phyloP scores from a whole-genome alignment of 2,888 invertebrate species.

The Smittia sp. region DNA sequence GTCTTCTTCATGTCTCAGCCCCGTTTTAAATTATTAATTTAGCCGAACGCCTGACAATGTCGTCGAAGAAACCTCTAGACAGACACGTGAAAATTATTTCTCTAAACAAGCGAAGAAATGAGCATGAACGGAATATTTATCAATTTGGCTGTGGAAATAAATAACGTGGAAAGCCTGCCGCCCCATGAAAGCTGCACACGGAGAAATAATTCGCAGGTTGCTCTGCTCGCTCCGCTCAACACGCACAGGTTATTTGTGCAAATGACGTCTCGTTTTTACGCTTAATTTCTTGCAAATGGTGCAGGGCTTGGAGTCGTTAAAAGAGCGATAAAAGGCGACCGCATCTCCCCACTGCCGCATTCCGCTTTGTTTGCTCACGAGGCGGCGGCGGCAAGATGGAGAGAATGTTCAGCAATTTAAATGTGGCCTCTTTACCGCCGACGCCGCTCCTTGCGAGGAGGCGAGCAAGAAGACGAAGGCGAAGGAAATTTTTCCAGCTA shows the following conservation, averaged over 20 bases:
- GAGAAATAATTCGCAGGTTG: slow-evolving; percentile 22
- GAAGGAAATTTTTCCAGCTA: background rate
- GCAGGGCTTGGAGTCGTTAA: background rate
- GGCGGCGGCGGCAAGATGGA: background rate
- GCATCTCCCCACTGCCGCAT: background rate
- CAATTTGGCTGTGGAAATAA: slow-evolving; percentile 22
- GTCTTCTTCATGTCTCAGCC: too few relatives aligned
- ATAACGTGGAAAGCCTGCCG: background rate
- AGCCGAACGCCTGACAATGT: background rate
- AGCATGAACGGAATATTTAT: slow-evolving; percentile 36
- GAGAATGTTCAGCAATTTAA: slow-evolving; percentile 7
- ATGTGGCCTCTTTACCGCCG: slow-evolving; percentile 3
- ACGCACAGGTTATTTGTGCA: background rate
- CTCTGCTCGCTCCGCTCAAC: background rate
- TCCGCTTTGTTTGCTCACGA: background rate
- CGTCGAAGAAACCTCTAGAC: background rate
- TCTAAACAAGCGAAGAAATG: background rate
- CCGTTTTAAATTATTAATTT: background rate
- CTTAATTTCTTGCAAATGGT: background rate
- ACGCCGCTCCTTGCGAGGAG: background rate
- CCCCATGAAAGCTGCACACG: background rate
- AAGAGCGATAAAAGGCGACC: background rate
- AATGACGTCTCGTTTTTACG: background rate
- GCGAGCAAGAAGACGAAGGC: background rate
- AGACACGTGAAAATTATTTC: background rate